Percentiles rank a stretch among this genome's conserved stretches.
These are phyloP conservation scores for Unio delphinus DNA, from an alignment of 2,888 invertebrate species.

Conservation along the genomic window DNA sequence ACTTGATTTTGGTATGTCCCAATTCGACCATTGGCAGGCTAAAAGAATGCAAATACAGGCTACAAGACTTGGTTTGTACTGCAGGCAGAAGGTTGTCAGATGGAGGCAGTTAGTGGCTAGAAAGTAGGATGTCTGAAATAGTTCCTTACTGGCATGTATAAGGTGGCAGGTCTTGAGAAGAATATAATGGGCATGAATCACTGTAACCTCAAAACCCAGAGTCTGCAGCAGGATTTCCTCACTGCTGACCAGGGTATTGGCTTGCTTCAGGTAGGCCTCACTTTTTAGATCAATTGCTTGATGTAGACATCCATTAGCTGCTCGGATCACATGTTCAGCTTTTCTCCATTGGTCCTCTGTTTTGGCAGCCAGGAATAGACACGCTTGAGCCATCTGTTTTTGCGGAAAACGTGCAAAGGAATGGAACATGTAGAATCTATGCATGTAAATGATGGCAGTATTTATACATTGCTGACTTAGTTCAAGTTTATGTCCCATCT, in stretches of 20 bases:
- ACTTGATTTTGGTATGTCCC: constrained; percentile 96
- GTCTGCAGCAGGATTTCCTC: constrained; percentile 98
- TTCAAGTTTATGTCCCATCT: constrained; percentile 97
- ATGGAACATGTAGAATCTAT: constrained; percentile 98
- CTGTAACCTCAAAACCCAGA: constrained; percentile 96
- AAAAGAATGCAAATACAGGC: constrained; percentile 99
- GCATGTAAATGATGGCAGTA: constrained; percentile 99
- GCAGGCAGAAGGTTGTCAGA: constrained; percentile 97
- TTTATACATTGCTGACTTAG: constrained; percentile 99
- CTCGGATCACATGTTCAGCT: constrained; percentile 95
- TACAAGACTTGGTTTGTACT: constrained; percentile 95
- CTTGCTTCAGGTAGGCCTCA: constrained; percentile 83
- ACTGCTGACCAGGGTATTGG: constrained; percentile 94
- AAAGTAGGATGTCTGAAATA: constrained; percentile 98
- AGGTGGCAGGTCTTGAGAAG: constrained; percentile 96
- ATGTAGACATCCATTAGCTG: constrained; percentile 90
- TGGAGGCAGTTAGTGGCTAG: constrained; percentile 99
- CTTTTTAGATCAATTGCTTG: constrained; percentile 80
- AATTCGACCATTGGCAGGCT: constrained; percentile 97
- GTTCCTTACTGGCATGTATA: constrained; percentile 89
- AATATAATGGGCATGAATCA: constrained; percentile 93
- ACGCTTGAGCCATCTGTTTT: constrained; percentile 90
- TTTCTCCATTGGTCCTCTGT: constrained; percentile 98
- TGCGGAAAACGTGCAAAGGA: constrained; percentile 96
- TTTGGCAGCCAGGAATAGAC: constrained; percentile 97